Evolutionary conservation across 35 echinoderm and acorn worm species (phyloP).

Genomic region (Strongylocentrotus purpuratus): DNA sequence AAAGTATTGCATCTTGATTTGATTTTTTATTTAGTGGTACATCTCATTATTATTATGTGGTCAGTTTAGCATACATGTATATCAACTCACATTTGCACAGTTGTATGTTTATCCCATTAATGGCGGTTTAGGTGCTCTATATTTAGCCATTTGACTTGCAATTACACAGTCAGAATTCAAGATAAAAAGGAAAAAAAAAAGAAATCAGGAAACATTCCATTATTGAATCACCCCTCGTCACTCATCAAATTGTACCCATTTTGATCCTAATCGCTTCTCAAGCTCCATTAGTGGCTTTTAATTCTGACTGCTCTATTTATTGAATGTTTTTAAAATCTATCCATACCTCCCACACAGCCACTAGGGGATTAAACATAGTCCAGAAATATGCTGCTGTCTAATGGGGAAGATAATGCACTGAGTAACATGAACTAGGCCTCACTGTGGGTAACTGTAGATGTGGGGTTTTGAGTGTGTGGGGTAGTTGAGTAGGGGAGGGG

Average conservation of each 20-base stretch:
- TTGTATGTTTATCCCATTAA: not conserved
- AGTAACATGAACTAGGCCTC: not conserved
- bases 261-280: not conserved
- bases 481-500: not conserved
- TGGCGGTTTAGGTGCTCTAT: not conserved
- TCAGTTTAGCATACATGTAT: not conserved
- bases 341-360: not conserved
- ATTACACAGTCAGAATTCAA: not conserved
- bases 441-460: not conserved
- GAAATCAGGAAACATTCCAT: not conserved
- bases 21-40: not conserved
- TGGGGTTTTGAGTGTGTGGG: not conserved
- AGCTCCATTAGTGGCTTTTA: not conserved
- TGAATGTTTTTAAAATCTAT: not conserved
- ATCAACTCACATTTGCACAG: not conserved
- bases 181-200: not conserved
- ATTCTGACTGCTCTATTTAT: not conserved
- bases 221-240: constrained; percentile 2
- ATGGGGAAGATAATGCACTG: not conserved
- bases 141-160: not conserved
- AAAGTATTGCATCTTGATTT: not conserved
- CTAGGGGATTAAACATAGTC: not conserved
- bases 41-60: too few species aligned
- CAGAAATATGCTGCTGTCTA: not conserved
- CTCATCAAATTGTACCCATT: not conserved